Evolutionary conservation across 2,113 vertebrate genomes (phyloP), one percentile per base, ranked within the genome.

Genomic region (Neolamprologus ventralis): DNA sequence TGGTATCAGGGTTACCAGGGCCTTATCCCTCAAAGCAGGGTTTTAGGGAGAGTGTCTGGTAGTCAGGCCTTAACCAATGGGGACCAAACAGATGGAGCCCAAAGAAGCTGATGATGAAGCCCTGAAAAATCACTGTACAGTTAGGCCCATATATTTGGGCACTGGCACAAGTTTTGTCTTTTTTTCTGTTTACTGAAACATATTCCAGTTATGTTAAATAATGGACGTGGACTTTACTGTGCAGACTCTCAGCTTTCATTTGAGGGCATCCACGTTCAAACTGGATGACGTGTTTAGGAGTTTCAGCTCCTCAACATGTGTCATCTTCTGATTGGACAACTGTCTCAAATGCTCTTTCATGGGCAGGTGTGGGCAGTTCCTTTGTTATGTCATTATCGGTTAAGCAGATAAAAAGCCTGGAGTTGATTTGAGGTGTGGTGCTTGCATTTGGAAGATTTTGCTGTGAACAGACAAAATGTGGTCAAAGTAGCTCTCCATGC

Each of bases 401-500:
- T 58, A 58, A 9, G 55, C 13, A 58, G 55, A 31, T 16, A 58
- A 58, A 58, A 58, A 0, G 1, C 55, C 55, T 4, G 7, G 26
- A 28, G 5, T 16, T 58, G 55, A 28, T 28, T 58, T 58, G 7
- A 58, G 3, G 26, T 2, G 54, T 55, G 1, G 54, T 55, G 12
- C 21, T 26, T 55, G 54, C 21, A 55, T 55, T 55, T 55, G 54
- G 4, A 55, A 57, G 54, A 26, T 57, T 55, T 55, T 26, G 11
- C 54, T 55, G 21, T 55, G 54, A 26, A 55, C 54, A 55, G 54
- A 55, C 6, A 55, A 26, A 7, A 55, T 55, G 21, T 57, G 23
- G 1, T 57, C 54, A 26, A 57, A 57, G 54, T 12, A 57, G 23
- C 54, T 2, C 4, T 26, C 23, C 0, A 0, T 57, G 54, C 7